Conservation (phyloP, 2,888 invertebrate species). For the Mimas tiliae region DNA sequence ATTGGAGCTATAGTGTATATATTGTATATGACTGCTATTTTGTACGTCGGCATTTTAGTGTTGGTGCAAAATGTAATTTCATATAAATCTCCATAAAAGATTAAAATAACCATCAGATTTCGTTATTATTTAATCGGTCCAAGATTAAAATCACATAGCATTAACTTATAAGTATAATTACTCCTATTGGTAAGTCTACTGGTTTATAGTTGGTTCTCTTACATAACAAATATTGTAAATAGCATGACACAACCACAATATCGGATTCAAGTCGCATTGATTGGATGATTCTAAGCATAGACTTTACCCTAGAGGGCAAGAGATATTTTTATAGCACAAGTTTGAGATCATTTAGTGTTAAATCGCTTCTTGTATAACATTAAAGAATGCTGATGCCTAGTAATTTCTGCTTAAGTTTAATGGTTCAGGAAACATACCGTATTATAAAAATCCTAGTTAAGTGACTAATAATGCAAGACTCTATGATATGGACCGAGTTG, state of each 20-base stretch:
- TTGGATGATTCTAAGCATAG: background rate
- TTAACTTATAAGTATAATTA: too few species aligned
- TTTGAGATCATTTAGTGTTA: background rate
- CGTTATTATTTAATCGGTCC: too few species aligned
- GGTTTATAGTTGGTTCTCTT: background rate
- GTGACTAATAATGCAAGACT: background rate
- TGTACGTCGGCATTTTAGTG: too few species aligned
- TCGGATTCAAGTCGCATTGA: conserved; percentile 4
- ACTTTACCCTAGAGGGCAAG: conserved; percentile 4
- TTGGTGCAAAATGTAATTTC: background rate
- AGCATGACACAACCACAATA: background rate
- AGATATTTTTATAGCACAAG: conserved; percentile 11
- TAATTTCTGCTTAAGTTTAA: background rate
- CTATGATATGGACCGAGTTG: background rate
- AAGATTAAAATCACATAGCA: too few species aligned
- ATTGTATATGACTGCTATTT: too few species aligned
- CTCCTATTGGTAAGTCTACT: too few species aligned
- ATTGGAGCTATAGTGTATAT: too few species aligned
- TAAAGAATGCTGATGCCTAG: background rate
- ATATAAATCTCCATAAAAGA: too few species aligned
- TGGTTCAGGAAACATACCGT: background rate
- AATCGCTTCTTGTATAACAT: background rate
- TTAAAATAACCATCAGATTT: too few species aligned
- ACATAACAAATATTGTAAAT: background rate
- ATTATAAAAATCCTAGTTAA: background rate